A percentile compares a stretch with the other conserved stretches of the same genome.
phyloP scores from a whole-genome alignment of 2,797 vertebrate genomes.

The Lepilemur septentrionalis region DNA sequence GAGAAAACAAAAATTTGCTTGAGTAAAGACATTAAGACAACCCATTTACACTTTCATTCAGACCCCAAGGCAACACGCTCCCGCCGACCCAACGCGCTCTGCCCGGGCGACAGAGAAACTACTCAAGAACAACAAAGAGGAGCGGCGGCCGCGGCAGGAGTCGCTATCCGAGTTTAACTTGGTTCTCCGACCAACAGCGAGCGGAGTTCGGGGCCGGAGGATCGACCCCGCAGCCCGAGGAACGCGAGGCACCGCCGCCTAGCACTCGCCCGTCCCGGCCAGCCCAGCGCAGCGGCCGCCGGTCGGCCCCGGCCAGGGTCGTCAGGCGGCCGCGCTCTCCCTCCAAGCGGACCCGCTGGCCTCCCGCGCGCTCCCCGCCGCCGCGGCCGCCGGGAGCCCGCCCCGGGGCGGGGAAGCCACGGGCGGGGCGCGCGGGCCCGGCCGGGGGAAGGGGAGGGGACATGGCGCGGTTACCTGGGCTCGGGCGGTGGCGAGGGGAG shows the following conservation, averaged over 20 bases:
- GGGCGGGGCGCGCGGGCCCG: constrained; percentile 47
- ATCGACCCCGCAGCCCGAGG: background rate
- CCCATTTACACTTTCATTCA: background rate
- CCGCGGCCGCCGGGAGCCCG: constrained; percentile 15
- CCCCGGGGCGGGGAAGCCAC: constrained; percentile 41
- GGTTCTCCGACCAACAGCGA: background rate
- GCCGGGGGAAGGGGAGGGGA: constrained; percentile 17
- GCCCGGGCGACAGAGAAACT: background rate
- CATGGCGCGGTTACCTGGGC: constrained; percentile 72
- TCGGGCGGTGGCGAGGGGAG: constrained; percentile 14
- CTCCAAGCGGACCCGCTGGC: background rate
- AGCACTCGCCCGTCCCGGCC: too few relatives aligned
- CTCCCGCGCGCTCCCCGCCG: background rate
- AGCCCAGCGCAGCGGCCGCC: background rate
- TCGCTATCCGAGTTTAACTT: background rate
- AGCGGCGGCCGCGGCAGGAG: background rate
- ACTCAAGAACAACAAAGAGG: constrained; percentile 65
- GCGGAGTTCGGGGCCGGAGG: background rate
- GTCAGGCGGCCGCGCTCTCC: background rate
- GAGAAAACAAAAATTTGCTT: background rate
- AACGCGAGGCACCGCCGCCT: background rate
- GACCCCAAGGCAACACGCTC: background rate
- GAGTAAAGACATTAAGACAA: background rate
- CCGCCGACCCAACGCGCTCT: background rate
- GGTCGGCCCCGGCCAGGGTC: background rate